Conservation (phyloP, 2,797 vertebrate species). For the Podarcis lilfordi region DNA sequence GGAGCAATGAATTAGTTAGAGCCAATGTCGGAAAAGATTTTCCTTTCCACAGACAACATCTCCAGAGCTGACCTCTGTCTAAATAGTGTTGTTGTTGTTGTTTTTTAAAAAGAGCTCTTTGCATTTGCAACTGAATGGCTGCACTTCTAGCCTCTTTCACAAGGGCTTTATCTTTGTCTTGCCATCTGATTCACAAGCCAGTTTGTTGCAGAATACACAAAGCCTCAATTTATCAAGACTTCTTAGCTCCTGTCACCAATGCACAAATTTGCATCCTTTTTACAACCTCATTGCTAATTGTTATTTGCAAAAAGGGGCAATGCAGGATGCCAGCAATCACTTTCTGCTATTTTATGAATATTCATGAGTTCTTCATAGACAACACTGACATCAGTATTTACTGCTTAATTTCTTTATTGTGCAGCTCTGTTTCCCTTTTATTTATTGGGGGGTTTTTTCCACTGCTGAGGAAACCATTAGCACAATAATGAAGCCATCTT, state of each 20-base stretch:
- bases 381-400: conserved; percentile 39
- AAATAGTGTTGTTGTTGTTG: neutral
- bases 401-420: conserved; percentile 56
- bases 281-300: conserved; percentile 55
- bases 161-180: conserved; percentile 36
- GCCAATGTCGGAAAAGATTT: neutral
- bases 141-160: conserved; percentile 1
- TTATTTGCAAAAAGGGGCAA: conserved; percentile 57
- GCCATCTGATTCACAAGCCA: conserved; percentile 16
- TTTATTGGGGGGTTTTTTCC: conserved; percentile 18
- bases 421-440: conserved; percentile 40
- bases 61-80: neutral
- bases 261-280: conserved; percentile 55
- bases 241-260: conserved; percentile 46
- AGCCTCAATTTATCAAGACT: conserved; percentile 38
- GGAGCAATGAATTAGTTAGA: neutral
- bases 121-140: neutral
- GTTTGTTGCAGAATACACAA: conserved; percentile 31
- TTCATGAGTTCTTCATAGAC: conserved; percentile 55
- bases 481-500: neutral
- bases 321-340: conserved; percentile 36
- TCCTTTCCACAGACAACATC: neutral
- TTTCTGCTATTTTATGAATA: conserved; percentile 59
- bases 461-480: conserved; percentile 6
- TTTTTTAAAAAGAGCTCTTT: neutral